Percentiles rank a stretch among this genome's conserved stretches.
These are phyloP conservation scores for Fratercula arctica DNA, from an alignment of 2,797 vertebrate genomes.

Conservation along the genomic window DNA sequence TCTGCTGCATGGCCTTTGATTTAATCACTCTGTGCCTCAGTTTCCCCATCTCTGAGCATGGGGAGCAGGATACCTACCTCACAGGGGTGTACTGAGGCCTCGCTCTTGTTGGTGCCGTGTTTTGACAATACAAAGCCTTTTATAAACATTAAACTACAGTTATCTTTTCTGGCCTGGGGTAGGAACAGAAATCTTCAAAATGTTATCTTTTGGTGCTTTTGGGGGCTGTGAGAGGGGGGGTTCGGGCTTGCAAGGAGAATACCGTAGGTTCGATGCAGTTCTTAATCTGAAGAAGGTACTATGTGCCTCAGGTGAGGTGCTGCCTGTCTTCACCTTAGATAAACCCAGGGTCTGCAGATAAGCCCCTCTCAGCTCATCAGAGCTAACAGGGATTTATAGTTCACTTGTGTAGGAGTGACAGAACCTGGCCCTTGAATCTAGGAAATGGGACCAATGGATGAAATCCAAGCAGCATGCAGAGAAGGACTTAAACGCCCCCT, in stretches of 20 bases:
- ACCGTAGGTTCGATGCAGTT: neutral
- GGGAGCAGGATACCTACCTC: slow-evolving; percentile 69
- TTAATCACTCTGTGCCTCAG: slow-evolving; percentile 68
- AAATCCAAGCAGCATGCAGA: neutral
- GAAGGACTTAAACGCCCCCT: neutral
- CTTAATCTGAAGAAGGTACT: neutral
- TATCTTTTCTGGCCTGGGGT: slow-evolving; percentile 17
- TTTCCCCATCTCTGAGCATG: slow-evolving; percentile 57
- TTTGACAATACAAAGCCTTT: slow-evolving; percentile 68
- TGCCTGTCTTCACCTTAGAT: neutral
- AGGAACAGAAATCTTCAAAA: slow-evolving; percentile 39
- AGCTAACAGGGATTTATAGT: neutral
- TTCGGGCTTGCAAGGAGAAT: neutral
- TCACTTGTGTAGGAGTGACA: neutral
- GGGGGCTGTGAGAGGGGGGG: neutral
- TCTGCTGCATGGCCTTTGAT: slow-evolving; percentile 63
- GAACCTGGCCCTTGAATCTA: neutral
- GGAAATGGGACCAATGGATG: slow-evolving; percentile 22
- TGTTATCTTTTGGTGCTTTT: slow-evolving; percentile 57
- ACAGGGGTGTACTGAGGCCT: slow-evolving; percentile 67
- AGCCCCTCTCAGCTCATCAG: neutral
- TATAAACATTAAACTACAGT: slow-evolving; percentile 37
- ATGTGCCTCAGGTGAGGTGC: neutral
- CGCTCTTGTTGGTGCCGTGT: slow-evolving; percentile 53
- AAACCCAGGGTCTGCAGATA: neutral